Evolutionary conservation across 2,888 invertebrate genomes (phyloP), one percentile per base, ranked within the genome.

Genomic region (Tinea semifulvella): DNA sequence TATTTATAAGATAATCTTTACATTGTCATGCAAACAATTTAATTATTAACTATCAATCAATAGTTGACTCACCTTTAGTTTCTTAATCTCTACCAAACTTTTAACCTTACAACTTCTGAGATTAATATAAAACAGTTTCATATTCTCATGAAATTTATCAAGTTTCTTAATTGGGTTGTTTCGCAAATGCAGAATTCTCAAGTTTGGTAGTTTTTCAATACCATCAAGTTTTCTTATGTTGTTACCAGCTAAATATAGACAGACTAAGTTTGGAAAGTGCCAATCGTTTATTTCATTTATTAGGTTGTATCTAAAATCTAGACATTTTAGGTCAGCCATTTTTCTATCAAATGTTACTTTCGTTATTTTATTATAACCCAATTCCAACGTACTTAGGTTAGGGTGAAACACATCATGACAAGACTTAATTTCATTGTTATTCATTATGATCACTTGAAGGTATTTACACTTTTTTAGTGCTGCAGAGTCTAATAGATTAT

Each of bases 181-280:
- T 1, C 92, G 84, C 25, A 93, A 63, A 57, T 94, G 92, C 10
- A 94, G 65, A 13, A 89, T 84, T 48, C 85, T 83, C 47, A 94
- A 64, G 53, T 86, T 84, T 0, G 61, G 57, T 52, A 91, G 71
- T 28, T 63, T 71, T 11, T 83, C 80, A n/a, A 91, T 53, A 2
- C 87, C 87, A 28, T 82, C 74, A n/a, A 92, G 57, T 14, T 60
- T 70, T 1, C 73, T 74, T 40, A 93, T 85, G 27, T 87, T 87
- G 63, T 93, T 93, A 44, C 89, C 86, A 39, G 89, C 90, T 46
- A 93, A 65, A 63, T 91, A 94, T 1, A 95, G 68, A 52, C 88
- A 88, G 53, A 89, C 88, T 49, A 94, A 51, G 20, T 64, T 70
- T 0, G 72, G 65, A 36, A 84, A 85, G 48, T 81, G 65, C 1